Base-by-base conservation (phyloP, 2,888 invertebrate genomes). In the Agelastica alni region DNA sequence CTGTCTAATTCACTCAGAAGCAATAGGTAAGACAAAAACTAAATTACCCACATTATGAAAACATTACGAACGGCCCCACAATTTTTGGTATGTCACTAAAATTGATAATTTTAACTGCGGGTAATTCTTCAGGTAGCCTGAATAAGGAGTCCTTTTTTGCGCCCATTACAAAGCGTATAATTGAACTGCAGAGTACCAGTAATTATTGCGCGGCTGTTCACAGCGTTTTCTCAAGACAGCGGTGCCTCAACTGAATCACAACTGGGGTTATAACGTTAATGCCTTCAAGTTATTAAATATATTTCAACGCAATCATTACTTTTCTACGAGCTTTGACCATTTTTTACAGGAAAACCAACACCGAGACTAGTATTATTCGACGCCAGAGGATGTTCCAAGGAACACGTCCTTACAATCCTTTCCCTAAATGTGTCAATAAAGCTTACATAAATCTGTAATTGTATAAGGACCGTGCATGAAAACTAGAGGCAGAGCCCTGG, bases 71-170 rank as follows among this genome's bases (percentile, higher is more conserved):
- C 20, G 20, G 10, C 12, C 45, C 20, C 45, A 45, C 34, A 32
- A 13, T 34, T 45, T 45, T 44, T 34, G 22, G 32, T 45, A 34
- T 34, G 32, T 45, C 45, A 45, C 34, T 45, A 20, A 45, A 34
- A 45, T 34, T 45, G 44, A 44, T 45, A 45, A 45, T 45, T 22
- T 16, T 9, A 13, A n/a, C 20, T 45, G 22, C 22, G 22, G 45
- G 13, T 22, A 45, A 34, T 22, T 44, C 16, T 44, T 32, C 31
- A 45, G 34, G 34, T 34, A 45, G 45, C 34, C 20, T 6, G 17
- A 20, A 26, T 3, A 3, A 9, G 6, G 6, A 7, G 6, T 26
- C 9, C 26, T 26, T 9, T 26, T 9, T 26, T 26, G 26, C 26
- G 9, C 26, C 26, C 26, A 26, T 26, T 26, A 26, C 9, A 18